Evolutionary conservation across 2,797 vertebrate genomes (phyloP), one percentile per base, ranked within the genome.

Genomic region (Diplodus puntazzo): DNA sequence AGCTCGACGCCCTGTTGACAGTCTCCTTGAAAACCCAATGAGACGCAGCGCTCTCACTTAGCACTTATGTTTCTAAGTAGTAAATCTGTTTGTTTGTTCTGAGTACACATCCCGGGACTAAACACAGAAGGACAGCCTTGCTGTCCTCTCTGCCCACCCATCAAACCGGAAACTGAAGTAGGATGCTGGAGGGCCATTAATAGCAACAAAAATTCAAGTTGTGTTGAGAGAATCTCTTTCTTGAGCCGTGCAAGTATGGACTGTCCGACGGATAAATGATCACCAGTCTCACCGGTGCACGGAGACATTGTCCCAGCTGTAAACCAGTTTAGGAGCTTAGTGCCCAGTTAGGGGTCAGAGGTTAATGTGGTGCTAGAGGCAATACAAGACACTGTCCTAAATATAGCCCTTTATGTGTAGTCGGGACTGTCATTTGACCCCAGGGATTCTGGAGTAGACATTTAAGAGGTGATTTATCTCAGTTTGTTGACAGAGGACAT

Each of bases 321-420:
- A 88, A 89, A 89, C 82, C 88, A 90, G 79, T 79, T 34, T 34
- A 81, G 76, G 69, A 89, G 85, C 82, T 88, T 81, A 88, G 87
- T 66, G 82, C 81, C 75, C 84, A 82, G 82, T 87, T 84, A 78
- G 74, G 81, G 90, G 89, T 92, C 91, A 90, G 75, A 84, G 90
- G 93, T 94, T 89, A 92, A 92, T 85, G 82, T 85, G 85, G 66
- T 88, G 91, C 93, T 90, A n/a, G 83, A 88, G 92, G 88, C 87
- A 65, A 88, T 88, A 88, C 88, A 87, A 88, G 84, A 70, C 77
- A 89, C 68, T 76, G 79, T 89, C 88, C 89, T 90, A 92, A 93
- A 91, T 92, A 90, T 87, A 92, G 81, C 25, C 70, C 76, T 91
- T 86, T 88, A 89, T 89, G 84, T 75, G 75, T 62, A 88, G 86